Conservation (phyloP, 2,888 invertebrate genomes). For the Dryobotodes eremita region DNA sequence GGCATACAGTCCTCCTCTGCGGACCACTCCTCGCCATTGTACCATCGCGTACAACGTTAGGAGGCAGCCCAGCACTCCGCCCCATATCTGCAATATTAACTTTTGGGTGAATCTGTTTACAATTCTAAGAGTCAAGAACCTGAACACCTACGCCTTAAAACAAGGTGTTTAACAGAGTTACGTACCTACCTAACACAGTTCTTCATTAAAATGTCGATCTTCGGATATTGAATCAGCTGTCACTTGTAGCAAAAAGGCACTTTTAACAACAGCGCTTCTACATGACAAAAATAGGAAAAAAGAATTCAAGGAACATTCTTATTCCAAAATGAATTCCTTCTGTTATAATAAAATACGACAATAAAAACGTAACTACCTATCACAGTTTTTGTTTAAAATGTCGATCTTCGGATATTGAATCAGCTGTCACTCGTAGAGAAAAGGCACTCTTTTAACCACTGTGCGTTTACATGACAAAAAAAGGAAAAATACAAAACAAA, state of each 20-base stretch:
- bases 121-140: background rate
- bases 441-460: background rate
- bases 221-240: background rate
- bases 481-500: background rate
- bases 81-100: constrained; percentile 78
- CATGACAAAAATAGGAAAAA: background rate
- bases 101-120: background rate
- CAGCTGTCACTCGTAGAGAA: background rate
- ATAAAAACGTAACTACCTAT: background rate
- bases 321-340: background rate
- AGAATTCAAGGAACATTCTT: too few species aligned
- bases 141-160: background rate
- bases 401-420: background rate
- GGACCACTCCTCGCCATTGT: constrained; percentile 81
- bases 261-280: background rate
- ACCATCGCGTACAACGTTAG: constrained; percentile 77
- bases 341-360: background rate
- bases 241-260: background rate
- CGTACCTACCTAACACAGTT: background rate
- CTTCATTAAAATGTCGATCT: background rate
- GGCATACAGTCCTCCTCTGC: constrained; percentile 78
- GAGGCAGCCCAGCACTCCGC: constrained; percentile 78
- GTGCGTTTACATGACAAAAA: background rate
- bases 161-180: background rate
- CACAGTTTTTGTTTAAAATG: background rate